Percentiles rank a stretch among this genome's conserved stretches.
These are phyloP conservation scores for Pampusana beccarii DNA, from an alignment of 2,113 vertebrate species.

Conservation along the genomic window DNA sequence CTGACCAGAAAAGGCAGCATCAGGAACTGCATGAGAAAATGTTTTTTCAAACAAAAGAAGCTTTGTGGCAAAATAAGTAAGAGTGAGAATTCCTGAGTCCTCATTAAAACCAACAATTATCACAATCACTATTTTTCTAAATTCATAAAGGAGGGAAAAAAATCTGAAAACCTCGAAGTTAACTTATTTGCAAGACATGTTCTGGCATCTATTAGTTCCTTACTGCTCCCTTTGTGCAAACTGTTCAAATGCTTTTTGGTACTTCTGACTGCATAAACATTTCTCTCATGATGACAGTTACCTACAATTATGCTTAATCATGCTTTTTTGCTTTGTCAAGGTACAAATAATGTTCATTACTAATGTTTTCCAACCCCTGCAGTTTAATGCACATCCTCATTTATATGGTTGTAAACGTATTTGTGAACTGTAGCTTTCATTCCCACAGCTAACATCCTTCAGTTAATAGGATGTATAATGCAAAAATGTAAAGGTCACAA, in stretches of 20 bases:
- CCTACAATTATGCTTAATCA: background rate
- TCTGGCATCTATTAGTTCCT: background rate
- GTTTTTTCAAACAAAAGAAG: background rate
- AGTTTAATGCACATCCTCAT: background rate
- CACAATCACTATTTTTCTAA: background rate
- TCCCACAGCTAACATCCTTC: too few species aligned
- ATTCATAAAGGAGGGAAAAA: background rate
- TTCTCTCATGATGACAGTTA: background rate
- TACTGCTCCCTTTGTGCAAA: background rate
- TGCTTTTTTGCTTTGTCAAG: conserved; percentile 12
- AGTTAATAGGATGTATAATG: background rate
- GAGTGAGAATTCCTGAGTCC: background rate
- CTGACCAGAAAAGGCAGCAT: background rate
- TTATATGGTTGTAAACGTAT: background rate
- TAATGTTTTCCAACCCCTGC: background rate
- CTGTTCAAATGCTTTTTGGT: background rate
- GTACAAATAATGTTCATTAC: background rate
- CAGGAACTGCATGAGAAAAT: background rate
- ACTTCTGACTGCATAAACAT: background rate
- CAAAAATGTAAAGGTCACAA: conserved; percentile 2
- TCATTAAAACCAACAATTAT: background rate
- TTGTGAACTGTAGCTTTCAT: background rate
- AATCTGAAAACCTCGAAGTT: background rate
- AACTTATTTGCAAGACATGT: background rate
- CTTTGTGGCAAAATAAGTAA: background rate